A percentile compares a stretch with the other conserved stretches of the same genome.
These are phyloP conservation scores for Pachyuromys duprasi DNA, from an alignment of 2,797 vertebrate species.

Conservation along the genomic window DNA sequence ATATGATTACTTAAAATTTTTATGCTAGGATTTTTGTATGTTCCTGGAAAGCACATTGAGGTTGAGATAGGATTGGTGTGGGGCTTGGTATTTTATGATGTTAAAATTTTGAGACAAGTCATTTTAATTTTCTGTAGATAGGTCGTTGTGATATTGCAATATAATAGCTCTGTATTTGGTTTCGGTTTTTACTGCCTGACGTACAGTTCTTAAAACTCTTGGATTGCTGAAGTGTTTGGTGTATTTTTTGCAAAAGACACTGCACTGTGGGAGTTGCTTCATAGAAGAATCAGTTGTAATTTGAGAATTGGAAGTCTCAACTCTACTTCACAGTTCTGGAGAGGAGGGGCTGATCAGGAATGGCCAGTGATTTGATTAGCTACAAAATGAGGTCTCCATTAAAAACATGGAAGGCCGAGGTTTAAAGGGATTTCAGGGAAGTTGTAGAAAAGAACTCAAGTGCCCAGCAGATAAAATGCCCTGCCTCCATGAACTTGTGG, in stretches of 20 bases:
- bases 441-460: background rate
- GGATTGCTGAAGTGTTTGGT: background rate
- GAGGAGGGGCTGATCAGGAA: background rate
- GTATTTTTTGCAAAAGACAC: background rate
- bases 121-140: constrained; percentile 49
- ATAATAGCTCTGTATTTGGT: background rate
- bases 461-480: background rate
- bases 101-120: background rate
- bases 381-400: background rate
- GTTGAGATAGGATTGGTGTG: background rate
- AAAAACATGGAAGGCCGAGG: background rate
- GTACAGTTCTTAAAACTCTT: background rate
- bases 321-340: background rate
- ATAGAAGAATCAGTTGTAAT: background rate
- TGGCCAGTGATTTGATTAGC: background rate
- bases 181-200: background rate
- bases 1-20: background rate
- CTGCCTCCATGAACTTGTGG: background rate
- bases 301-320: background rate
- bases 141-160: background rate
- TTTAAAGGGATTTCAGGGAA: background rate
- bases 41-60: background rate
- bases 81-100: background rate
- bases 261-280: background rate
- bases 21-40: background rate